Evolutionary conservation across 2,888 invertebrate genomes (phyloP), one percentile per base, ranked within the genome.

Genomic region (Chloromyia formosa): DNA sequence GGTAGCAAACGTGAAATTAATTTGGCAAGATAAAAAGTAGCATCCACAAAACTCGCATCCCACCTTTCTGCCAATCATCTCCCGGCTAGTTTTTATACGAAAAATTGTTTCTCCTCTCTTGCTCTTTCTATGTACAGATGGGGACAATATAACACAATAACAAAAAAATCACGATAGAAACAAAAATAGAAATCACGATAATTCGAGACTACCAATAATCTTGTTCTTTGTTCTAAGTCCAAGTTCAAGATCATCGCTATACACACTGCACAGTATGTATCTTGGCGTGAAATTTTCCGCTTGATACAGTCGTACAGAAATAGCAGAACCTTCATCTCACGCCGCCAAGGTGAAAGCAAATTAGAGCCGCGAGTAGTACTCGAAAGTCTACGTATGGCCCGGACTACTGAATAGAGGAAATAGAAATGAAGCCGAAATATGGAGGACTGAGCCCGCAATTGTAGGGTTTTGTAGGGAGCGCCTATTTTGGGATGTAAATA

Each of bases 291-390:
- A 56, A 18, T 4, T 56, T 56, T 56, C 10, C 27, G 27, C 27
- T 35, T 4, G 27, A 35, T 35, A 35, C 27, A 20, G 20, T 20
- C 16, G 56, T 18, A 1, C 5, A 10, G 18, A 56, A 56, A 20
- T 20, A 20, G 10, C 22, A n/a, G 7, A 56, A 10, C 18, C 56
- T 10, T n/a, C 56, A 56, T 56, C 56, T 56, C 20, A n/a, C 20
- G 18, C 56, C 22, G 56, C 18, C 56, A 56, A 56, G 56, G 56
- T 56, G 56, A 56, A 56, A 20, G 16, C 16, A 18, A 56, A 56
- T 20, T 20, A 56, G 22, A 18, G 22, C 22, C 56, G 18, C 22
- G 10, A 5, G 4, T 10, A 4, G 22, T 20, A 10, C 18, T 53
- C 7, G n/a, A 53, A 16, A 53, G 53, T n/a, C 16, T 14, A n/a